phyloP scores from a whole-genome alignment of 2,888 invertebrate genomes.

The Rhagonycha lutea region DNA sequence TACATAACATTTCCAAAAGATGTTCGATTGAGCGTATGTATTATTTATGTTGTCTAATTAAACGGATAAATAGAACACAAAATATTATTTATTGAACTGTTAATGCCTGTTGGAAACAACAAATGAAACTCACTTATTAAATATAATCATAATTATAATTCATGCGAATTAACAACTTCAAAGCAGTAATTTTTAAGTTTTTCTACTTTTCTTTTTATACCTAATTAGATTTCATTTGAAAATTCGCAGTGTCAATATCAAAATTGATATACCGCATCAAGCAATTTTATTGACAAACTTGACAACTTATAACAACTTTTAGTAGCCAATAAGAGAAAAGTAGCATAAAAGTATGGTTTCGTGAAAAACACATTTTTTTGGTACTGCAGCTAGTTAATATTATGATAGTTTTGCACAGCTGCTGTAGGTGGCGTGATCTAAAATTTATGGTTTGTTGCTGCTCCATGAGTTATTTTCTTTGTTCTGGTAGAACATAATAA shows the following conservation, averaged over 20 bases:
- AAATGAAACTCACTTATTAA: slow-evolving; percentile 12
- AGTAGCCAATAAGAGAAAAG: background rate
- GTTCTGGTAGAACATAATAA: background rate
- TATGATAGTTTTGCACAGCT: background rate
- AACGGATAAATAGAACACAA: slow-evolving; percentile 26
- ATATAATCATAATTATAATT: background rate
- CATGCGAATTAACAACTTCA: background rate
- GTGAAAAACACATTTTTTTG: too few relatives aligned
- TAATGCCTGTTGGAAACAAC: slow-evolving; percentile 35
- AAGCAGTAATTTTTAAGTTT: too few relatives aligned
- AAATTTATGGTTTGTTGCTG: background rate
- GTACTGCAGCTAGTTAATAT: too few relatives aligned
- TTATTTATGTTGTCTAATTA: slow-evolving; percentile 22
- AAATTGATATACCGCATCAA: too few relatives aligned
- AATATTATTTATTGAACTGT: slow-evolving; percentile 32
- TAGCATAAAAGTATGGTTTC: too few relatives aligned
- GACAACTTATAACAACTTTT: background rate
- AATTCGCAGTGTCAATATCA: too few relatives aligned
- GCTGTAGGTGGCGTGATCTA: background rate
- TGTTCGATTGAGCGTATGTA: background rate
- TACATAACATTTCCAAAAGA: background rate
- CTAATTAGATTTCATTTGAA: too few relatives aligned
- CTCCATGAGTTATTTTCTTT: background rate
- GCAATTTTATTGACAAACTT: background rate
- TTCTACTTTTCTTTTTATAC: background rate